Evolutionary conservation across 1,140 invertebrate species (phyloP), one percentile per base, ranked within the genome.

Genomic region (Cyphomyrmex costatus): DNA sequence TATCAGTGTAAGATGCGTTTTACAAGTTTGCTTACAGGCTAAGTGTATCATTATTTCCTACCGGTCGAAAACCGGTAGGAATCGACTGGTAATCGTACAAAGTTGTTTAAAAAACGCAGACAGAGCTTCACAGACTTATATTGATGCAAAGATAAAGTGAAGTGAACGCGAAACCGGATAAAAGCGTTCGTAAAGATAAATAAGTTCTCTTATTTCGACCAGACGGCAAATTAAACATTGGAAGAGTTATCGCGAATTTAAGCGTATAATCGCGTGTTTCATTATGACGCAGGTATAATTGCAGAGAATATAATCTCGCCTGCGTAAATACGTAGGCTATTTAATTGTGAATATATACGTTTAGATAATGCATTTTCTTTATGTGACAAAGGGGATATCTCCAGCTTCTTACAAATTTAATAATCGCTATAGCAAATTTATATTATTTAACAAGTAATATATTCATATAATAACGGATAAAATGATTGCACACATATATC

Each of bases 151-250:
- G 30, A 10, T 30, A 65, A 46, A 58, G 36, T 56, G 27, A 27
- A 70, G 21, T 65, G 65, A 80, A 68, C 46, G 21, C n/a, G 63
- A 80, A 70, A 70, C 49, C 78, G 49, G 49, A 58, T 80, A 51
- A 80, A 16, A 80, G 21, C 21, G 21, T 70, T 80, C 51, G 78
- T 33, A 5, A 42, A 70, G 65, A 70, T 56, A 58, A 80, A 70
- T 70, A 68, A 80, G 77, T 19, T 56, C 16, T 30, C 77, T 68
- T 70, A 56, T 80, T 70, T 70, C 33, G 5, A 30, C 30, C 49
- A 33, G 30, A 80, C 77, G 14, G 63, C 21, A 70, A 42, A 66
- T 79, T 79, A 80, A 70, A 70, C 49, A 80, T 70, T 24, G 65
- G 21, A 42, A 80, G 65, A 56, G 49, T 80, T 56, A 70, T 80